A percentile compares a stretch with the other conserved stretches of the same genome.
These are phyloP conservation scores for Oligia fasciuncula DNA, from an alignment of 2,888 invertebrate genomes.

Conservation along the genomic window DNA sequence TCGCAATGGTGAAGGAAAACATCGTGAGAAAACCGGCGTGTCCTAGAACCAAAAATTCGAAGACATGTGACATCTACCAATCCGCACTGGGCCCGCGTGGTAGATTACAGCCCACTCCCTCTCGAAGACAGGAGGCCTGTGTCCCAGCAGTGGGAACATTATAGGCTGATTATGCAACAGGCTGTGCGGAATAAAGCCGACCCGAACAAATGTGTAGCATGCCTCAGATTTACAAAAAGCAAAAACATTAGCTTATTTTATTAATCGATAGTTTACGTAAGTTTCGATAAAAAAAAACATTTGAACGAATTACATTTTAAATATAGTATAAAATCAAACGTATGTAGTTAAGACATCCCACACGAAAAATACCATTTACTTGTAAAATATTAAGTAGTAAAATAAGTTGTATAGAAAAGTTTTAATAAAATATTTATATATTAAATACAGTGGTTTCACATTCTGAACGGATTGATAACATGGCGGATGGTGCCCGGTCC, in stretches of 20 bases:
- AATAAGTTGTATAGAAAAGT: conserved; percentile 51
- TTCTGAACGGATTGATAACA: conserved; percentile 80
- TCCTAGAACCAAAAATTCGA: not conserved
- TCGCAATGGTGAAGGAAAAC: not conserved
- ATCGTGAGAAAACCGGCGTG: too few species aligned
- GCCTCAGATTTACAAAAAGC: not conserved
- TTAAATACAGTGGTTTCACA: conserved; percentile 38
- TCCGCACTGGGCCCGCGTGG: too few species aligned
- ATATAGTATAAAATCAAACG: too few species aligned
- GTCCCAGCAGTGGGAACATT: not conserved
- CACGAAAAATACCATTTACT: conserved; percentile 20
- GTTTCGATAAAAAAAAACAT: not conserved
- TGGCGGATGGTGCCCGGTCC: conserved; percentile 92
- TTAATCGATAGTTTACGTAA: not conserved
- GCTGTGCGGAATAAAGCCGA: not conserved
- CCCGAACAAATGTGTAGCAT: not conserved
- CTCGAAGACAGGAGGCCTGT: too few species aligned
- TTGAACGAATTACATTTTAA: not conserved
- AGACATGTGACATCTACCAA: too few species aligned
- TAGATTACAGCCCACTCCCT: not conserved
- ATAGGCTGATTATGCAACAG: not conserved
- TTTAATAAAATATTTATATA: conserved; percentile 63
- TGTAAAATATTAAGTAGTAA: conserved; percentile 38
- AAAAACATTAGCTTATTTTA: not conserved
- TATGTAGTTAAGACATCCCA: conserved; percentile 10